A percentile compares a stretch with the other conserved stretches of the same genome.
Conservation (phyloP, 2,888 invertebrate species). For the Dromius quadrimaculatus region DNA sequence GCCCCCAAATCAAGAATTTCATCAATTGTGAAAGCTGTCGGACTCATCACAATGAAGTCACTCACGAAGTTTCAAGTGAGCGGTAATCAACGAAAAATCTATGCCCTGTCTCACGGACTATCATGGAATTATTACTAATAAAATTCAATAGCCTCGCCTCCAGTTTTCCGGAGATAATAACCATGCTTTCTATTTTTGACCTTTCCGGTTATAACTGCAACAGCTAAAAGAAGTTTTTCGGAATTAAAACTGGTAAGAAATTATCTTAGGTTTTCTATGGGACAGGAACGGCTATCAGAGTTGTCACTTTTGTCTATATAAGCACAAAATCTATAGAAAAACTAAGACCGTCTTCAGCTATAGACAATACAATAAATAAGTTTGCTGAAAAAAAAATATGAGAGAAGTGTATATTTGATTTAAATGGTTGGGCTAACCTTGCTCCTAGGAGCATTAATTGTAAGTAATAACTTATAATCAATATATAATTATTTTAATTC, state of each 20-base stretch:
- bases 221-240: too few species aligned
- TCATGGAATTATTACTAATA: too few species aligned
- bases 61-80: too few species aligned
- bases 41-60: too few species aligned
- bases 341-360: constrained; percentile 36
- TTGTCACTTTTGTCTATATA: constrained; percentile 53
- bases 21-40: too few species aligned
- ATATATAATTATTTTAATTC: too few species aligned
- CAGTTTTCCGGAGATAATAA: constrained; percentile 57
- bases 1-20: too few species aligned
- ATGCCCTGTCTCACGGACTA: too few species aligned
- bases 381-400: constrained; percentile 32
- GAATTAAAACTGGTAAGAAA: too few species aligned
- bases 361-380: constrained; percentile 36
- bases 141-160: constrained; percentile 57
- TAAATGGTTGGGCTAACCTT: not conserved
- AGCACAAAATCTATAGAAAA: constrained; percentile 40
- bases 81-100: too few species aligned
- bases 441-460: too few species aligned
- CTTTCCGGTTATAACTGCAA: constrained; percentile 55
- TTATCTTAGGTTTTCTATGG: constrained; percentile 54
- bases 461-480: too few species aligned
- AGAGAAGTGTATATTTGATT: constrained; percentile 12
- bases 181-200: constrained; percentile 57
- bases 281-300: constrained; percentile 52